Evolutionary conservation across 2,797 vertebrate species (phyloP).

Genomic region (Tragelaphus oryx): DNA sequence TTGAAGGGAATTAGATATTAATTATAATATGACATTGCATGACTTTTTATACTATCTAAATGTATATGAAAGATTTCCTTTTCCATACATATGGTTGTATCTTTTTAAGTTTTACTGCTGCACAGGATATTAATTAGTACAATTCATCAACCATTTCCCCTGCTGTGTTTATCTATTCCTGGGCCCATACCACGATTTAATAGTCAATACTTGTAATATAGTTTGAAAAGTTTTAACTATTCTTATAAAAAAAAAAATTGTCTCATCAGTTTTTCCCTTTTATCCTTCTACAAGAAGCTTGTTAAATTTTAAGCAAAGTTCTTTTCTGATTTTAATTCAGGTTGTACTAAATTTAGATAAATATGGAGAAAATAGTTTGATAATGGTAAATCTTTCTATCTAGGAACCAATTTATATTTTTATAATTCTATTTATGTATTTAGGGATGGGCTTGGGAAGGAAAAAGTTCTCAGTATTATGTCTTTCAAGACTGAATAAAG

Average conservation of each 20-base stretch:
- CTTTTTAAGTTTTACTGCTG: not conserved
- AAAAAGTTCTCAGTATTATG: not conserved
- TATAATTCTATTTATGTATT: not conserved
- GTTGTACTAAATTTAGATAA: not conserved
- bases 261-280: not conserved
- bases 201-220: not conserved
- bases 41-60: not conserved
- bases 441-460: not conserved
- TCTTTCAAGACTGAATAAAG: not conserved
- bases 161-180: not conserved
- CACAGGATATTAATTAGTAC: not conserved
- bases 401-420: not conserved
- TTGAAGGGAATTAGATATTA: not conserved
- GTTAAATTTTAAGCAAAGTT: not conserved
- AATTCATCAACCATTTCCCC: not conserved
- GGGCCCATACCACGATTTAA: not conserved
- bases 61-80: not conserved
- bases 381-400: not conserved
- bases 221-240: not conserved
- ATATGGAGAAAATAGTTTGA: not conserved
- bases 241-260: not conserved
- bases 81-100: not conserved
- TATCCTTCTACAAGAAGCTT: not conserved
- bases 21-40: not conserved
- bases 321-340: not conserved